Percentiles rank a stretch among this genome's conserved stretches.
phyloP scores from a whole-genome alignment of 1,140 invertebrate genomes.

The Atta cephalotes region DNA sequence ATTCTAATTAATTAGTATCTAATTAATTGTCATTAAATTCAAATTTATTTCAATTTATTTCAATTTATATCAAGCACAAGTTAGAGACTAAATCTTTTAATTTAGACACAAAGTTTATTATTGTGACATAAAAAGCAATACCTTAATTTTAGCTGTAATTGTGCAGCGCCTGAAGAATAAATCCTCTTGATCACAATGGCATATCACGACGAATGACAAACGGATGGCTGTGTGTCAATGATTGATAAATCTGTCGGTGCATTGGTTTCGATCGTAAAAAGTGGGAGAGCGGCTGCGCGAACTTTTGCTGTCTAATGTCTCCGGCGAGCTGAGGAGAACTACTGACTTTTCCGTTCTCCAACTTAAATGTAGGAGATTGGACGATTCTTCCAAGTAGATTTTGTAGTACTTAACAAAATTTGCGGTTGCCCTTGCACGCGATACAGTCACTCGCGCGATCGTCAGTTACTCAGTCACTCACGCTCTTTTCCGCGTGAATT shows the following conservation, averaged over 20 bases:
- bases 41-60: not conserved
- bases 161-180: not conserved
- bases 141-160: conserved; percentile 6
- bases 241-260: conserved; percentile 15
- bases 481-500: conserved; percentile 2
- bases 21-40: not conserved
- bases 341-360: conserved; percentile 12
- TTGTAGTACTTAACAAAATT: conserved; percentile 33
- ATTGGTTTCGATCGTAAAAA: not conserved
- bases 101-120: not conserved
- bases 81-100: not conserved
- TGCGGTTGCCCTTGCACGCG: not conserved
- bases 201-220: conserved; percentile 15
- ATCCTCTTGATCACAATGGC: not conserved
- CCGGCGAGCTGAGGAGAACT: conserved; percentile 42
- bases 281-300: conserved; percentile 26
- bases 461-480: not conserved
- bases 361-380: conserved; percentile 11
- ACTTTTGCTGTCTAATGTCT: conserved; percentile 28
- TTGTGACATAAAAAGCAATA: not conserved
- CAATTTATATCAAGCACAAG: not conserved
- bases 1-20: not conserved
- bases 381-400: conserved; percentile 23
- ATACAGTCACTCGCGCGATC: not conserved
- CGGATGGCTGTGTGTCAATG: not conserved